Evolutionary conservation across 37 sponge, comb jelly and placozoan genomes (phyloP), one percentile per base, ranked within the genome.

Genomic region (Bolinopsis microptera): DNA sequence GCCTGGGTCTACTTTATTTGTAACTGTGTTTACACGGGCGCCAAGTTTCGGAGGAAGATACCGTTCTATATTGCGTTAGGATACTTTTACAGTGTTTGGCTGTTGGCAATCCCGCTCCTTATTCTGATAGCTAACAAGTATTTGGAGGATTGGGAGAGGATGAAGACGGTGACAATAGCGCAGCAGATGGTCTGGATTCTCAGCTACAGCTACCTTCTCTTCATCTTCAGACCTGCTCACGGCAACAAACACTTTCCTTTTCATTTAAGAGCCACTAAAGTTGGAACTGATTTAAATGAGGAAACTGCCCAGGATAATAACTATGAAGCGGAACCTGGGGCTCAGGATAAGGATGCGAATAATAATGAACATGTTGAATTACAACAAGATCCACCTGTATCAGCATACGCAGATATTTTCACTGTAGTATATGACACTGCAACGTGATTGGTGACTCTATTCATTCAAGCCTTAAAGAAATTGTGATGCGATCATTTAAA

Each of bases 161-260:
- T 86, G 61, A 86, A 86, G 36, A 39, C 90, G 2, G 90, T 86
- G 25, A 33, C 35, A 8, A 41, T 86, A 2, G 32, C 30, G 1
- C 61, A 86, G 30, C 90, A 86, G 48, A 26, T 41, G 5, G 61
- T 86, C 26, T 41, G 90, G 90, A 22, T 86, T 0, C 26, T 41
- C 1, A 24, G 36, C 61, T 86, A 86, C 31, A 28, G 22, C n/a
- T 86, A 40, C 30, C 3, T 86, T 35, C 24, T 86, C 2, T 24
- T 40, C 31, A 22, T 86, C 1, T 86, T 86, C 90, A 41, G 21
- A 1, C 90, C 90, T 27, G 2, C 48, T 0, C 90, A 34, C 18
- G 23, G 38, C 26, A 86, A 86, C 61, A 86, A 86, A 39, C 48
- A 86, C 48, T 86, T 86, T 41, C 90, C 90, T 0, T 86, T 86